These are phyloP conservation scores for Heliconius hortense DNA, from an alignment of 2,888 invertebrate species.

Conservation along the genomic window DNA sequence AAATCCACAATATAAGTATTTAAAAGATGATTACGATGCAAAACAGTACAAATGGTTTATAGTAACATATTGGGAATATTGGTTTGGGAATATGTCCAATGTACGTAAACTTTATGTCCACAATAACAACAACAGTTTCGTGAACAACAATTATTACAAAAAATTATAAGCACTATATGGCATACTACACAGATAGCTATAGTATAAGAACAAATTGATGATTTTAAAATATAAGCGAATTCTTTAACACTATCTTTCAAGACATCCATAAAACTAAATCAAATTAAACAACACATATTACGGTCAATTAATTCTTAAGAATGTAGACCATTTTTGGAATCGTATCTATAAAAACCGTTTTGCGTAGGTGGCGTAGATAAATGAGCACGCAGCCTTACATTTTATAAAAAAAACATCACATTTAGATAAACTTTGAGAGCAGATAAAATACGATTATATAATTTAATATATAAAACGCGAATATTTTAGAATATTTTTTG, in stretches of 20 bases:
- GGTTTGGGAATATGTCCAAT: not conserved
- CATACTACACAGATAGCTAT: not conserved
- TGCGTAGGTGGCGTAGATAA: conserved; percentile 52
- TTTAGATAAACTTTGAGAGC: not conserved
- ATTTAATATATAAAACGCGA: conserved; percentile 3
- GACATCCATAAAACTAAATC: conserved; percentile 5
- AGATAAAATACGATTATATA: not conserved
- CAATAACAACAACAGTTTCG: not conserved
- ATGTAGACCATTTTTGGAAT: conserved; percentile 36
- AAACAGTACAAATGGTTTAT: not conserved
- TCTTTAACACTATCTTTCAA: conserved; percentile 3
- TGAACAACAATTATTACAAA: not conserved
- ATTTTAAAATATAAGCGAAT: conserved; percentile 16
- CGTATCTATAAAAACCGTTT: conserved; percentile 42
- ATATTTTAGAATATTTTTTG: conserved; percentile 16
- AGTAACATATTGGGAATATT: not conserved
- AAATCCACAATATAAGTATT: not conserved
- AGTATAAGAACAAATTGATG: conserved; percentile 17
- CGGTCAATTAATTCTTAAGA: conserved; percentile 48
- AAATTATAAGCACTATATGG: not conserved
- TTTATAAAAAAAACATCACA: not conserved
- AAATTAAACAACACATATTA: conserved; percentile 42
- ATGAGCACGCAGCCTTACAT: conserved; percentile 4
- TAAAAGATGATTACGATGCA: not conserved
- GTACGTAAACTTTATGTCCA: not conserved